Base-by-base conservation (phyloP, 2,888 invertebrate species). In the Drosophila quinaria region DNA sequence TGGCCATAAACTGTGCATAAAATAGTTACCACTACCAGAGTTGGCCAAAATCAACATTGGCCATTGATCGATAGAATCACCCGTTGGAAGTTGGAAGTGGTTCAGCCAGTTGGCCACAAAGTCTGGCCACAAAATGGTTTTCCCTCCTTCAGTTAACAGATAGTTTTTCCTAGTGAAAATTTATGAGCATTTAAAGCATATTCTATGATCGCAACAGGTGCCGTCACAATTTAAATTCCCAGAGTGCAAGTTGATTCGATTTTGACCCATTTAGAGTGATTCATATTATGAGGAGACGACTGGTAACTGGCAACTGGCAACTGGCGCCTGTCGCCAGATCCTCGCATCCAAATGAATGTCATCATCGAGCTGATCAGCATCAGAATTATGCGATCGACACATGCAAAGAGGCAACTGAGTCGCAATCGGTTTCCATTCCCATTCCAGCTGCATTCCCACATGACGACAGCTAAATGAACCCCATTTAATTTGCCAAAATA, bases 401-500 rank as follows among this genome's bases (percentile, higher is more conserved):
- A 84, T 87, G 83, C 86, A 70, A 85, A 50, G 60, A 51, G 65
- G 63, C 22, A 58, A 41, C 62, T 49, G 54, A 72, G 52, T 60
- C 49, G 5, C 37, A 25, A 25, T 25, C 25, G 25, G 25, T 25
- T 25, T 25, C 25, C 25, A 25, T 15, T 31, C 19, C 56, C 33
- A 33, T 56, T 35, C 35, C 25, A 15, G 44, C 17, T 65, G 70
- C 63, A 70, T 70, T 70, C 75, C 66, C 78, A 78, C 64, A 69
- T 78, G 87, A 74, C 68, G 86, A 86, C 86, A 86, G 87, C 73
- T 73, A 81, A 87, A 86, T 89, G 84, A 78, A 87, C 81, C 82
- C 80, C 85, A 81, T 81, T 87, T 81, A 81, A 85, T 74, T 89
- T 70, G 85, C 56, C 78, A 89, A 89, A 84, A 89, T 89, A 86